Conservation (phyloP, 2,113 vertebrate genomes). For the human (Homo sapiens) region DNA sequence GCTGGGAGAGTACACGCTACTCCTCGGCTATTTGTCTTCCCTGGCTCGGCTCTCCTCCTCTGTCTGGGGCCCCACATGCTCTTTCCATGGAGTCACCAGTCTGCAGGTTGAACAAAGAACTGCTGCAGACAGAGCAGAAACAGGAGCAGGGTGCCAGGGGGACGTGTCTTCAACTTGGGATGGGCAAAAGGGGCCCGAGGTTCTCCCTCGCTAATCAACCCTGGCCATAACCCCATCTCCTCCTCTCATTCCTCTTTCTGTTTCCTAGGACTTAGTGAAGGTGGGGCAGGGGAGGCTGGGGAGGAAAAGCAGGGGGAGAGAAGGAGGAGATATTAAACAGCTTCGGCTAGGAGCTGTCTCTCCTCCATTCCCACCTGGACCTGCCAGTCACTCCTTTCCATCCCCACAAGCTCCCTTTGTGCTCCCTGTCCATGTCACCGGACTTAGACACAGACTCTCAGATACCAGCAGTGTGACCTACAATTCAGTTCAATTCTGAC, state of each 20-base stretch:
- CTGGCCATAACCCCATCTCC: not conserved
- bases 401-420: fast-evolving
- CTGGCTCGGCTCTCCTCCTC: not conserved
- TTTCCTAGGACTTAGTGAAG: not conserved
- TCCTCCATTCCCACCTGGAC: not conserved
- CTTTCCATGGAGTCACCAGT: not conserved
- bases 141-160: not conserved
- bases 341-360: not conserved
- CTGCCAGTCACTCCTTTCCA: fast-evolving
- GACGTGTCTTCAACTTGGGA: not conserved
- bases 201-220: not conserved
- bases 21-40: not conserved
- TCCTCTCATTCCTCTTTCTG: not conserved
- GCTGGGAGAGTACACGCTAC: not conserved
- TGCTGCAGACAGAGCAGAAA: not conserved
- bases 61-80: not conserved
- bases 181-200: not conserved
- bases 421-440: not conserved
- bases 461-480: not conserved
- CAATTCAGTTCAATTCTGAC: not conserved
- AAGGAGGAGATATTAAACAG: not conserved
- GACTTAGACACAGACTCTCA: not conserved
- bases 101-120: not conserved
- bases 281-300: not conserved
- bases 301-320: not conserved